Base-by-base conservation (phyloP, 2,113 vertebrate species). In the Carollia perspicillata region DNA sequence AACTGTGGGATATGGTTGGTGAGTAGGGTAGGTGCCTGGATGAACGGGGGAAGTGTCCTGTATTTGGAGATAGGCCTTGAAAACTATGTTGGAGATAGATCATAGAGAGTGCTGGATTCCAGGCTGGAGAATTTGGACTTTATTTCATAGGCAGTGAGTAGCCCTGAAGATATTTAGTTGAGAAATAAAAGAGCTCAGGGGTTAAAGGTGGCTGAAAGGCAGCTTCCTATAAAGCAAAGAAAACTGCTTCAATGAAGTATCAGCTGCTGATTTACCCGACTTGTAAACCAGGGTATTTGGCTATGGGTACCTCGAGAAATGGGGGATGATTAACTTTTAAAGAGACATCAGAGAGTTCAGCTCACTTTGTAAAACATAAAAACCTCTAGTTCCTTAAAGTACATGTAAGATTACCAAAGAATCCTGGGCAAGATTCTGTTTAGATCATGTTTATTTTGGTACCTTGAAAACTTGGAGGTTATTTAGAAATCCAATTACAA, bases 401-500 rank as follows among this genome's bases (percentile, higher is more conserved):
- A 69, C 66, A 72, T 2, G 9, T 89, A 90, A 96, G 47, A 86
- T 78, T 93, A 89, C 58, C 58, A 40, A 86, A 89, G 86, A 84
- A 55, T 92, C 89, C 55, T 60, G 75, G 75, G 55, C 51, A 81
- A 89, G 47, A 93, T 93, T 93, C 84, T 90, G 49, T 90, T 95
- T 90, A 77, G 77, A 90, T 68, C 78, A 92, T 83, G 85, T 90
- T 97, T 97, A 94, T 96, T 96, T 97, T 94, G 80, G 89, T 96
- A 84, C 60, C 89, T 94, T 95, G 75, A 95, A 97, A 92, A 47
- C 71, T 86, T 95, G 80, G 80, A 78, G 37, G 88, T 88, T 95
- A 66, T 86, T 96, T 90, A 92, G 92, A 95, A 96, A 96, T 94
- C 95, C 93, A 97, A 65, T 97, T 95, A 94, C 75, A 69, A 75